These are phyloP conservation scores for Clamator glandarius DNA, from an alignment of 2,797 vertebrate species.

Conservation along the genomic window DNA sequence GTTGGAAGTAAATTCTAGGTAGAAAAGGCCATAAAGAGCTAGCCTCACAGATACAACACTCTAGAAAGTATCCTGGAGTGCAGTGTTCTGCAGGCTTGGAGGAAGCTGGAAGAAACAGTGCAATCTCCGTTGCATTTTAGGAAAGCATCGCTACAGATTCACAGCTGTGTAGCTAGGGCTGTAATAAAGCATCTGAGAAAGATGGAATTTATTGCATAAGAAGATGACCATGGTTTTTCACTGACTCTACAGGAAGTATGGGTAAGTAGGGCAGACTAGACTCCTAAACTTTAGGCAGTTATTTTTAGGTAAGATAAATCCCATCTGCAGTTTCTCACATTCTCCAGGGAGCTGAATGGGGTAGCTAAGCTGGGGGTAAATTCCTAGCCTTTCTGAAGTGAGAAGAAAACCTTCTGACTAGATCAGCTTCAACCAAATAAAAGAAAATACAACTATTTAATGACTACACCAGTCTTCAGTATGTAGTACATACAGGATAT, in stretches of 20 bases:
- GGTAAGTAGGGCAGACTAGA: not conserved
- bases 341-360: not conserved
- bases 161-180: not conserved
- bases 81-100: not conserved
- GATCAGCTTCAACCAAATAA: constrained; percentile 1
- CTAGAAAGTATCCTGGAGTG: not conserved
- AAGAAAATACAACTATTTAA: not conserved
- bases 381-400: not conserved
- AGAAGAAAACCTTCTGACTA: not conserved
- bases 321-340: constrained; percentile 7
- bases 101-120: not conserved
- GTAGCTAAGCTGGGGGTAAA: not conserved
- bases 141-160: not conserved
- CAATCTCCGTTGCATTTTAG: not conserved
- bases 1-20: not conserved
- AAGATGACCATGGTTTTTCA: not conserved
- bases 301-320: constrained; percentile 9
- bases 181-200: not conserved
- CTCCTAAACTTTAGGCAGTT: not conserved
- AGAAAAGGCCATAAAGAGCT: not conserved
- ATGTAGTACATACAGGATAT: not conserved
- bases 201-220: not conserved
- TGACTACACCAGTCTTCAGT: not conserved
- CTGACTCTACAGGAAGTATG: not conserved
- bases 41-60: not conserved